phyloP scores from a whole-genome alignment of 2,797 vertebrate genomes.

The Manis javanica region DNA sequence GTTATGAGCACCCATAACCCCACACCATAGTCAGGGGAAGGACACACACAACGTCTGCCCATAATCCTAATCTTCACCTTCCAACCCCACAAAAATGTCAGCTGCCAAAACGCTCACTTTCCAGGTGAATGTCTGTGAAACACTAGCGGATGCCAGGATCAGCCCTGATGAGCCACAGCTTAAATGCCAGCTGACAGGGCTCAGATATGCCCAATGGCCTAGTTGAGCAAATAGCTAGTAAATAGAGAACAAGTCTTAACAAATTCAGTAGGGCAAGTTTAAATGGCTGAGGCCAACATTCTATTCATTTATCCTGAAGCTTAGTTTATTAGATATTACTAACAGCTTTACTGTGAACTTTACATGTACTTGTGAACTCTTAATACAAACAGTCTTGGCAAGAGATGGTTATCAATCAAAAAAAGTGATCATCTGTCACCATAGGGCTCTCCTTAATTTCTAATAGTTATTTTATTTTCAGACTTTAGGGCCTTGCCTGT shows the following conservation, averaged over 20 bases:
- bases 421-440: not conserved
- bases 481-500: not conserved
- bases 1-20: not conserved
- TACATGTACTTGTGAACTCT: not conserved
- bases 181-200: not conserved
- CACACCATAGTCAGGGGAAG: not conserved
- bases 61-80: not conserved
- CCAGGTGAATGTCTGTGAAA: not conserved
- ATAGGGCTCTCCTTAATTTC: not conserved
- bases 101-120: not conserved
- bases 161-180: not conserved
- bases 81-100: not conserved
- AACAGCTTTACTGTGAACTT: not conserved
- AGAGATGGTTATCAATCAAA: not conserved
- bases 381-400: not conserved
- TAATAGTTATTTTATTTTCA: not conserved
- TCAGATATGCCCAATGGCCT: not conserved
- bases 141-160: not conserved
- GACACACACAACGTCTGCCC: not conserved
- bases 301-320: not conserved
- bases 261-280: not conserved
- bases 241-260: not conserved
- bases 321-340: not conserved
- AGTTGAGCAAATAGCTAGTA: not conserved
- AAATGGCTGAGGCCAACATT: not conserved